Evolutionary conservation across 2,797 vertebrate genomes (phyloP).

Genomic region (Halcyon badia): DNA sequence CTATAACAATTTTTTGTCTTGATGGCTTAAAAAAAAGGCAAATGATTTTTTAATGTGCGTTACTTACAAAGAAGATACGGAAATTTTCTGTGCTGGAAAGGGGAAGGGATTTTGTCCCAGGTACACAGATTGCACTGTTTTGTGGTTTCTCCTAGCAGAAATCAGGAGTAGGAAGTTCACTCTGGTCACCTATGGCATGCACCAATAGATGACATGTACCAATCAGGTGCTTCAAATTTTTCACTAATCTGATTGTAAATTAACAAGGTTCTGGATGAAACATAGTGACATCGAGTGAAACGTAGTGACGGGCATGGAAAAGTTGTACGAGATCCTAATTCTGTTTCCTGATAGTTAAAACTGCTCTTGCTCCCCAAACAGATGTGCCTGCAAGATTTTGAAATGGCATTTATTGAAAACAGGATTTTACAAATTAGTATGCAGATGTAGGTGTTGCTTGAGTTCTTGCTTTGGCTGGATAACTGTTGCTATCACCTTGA

Average conservation of each 20-base stretch:
- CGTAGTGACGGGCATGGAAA: fast-evolving
- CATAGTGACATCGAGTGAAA: too few relatives aligned
- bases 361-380: not conserved
- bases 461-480: not conserved
- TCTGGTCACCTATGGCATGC: fast-evolving
- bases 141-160: not conserved
- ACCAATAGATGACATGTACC: not conserved
- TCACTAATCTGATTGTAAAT: not conserved
- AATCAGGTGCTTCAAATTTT: not conserved
- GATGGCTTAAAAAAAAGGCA: not conserved
- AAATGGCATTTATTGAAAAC: not conserved
- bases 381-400: not conserved
- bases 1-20: not conserved
- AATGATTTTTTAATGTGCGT: not conserved
- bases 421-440: not conserved
- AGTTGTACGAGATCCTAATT: not conserved
- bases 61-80: not conserved
- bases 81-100: not conserved
- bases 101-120: not conserved
- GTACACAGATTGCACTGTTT: not conserved
- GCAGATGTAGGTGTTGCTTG: not conserved
- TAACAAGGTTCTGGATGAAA: not conserved
- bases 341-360: not conserved
- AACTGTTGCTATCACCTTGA: fast-evolving
- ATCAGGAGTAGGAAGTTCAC: not conserved